Evolutionary conservation across 2,113 vertebrate genomes (phyloP).

Genomic region (Gallinago paraguaiae): DNA sequence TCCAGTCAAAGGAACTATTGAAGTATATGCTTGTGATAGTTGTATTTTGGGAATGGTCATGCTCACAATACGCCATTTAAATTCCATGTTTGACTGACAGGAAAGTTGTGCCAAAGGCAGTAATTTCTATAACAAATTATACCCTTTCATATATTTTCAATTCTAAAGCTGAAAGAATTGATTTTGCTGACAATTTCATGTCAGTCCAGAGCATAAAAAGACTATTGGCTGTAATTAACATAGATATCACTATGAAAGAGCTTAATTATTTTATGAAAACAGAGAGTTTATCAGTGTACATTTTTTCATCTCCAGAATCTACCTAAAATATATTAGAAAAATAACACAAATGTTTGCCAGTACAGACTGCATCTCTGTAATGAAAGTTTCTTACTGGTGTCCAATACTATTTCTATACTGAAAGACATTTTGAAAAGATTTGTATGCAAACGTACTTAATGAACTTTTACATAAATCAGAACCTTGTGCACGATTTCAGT

Average conservation of each 20-base stretch:
- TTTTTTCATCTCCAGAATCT: background rate
- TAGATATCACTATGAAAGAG: background rate
- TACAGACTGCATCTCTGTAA: background rate
- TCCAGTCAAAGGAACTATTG: background rate
- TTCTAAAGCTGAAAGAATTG: background rate
- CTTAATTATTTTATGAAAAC: background rate
- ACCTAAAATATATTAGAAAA: background rate
- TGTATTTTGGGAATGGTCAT: background rate
- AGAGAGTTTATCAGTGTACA: background rate
- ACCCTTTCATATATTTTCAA: background rate
- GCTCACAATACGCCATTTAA: background rate
- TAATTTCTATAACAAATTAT: background rate
- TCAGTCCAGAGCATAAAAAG: background rate
- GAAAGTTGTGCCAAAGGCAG: background rate
- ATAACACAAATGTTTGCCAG: background rate
- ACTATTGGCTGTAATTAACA: background rate
- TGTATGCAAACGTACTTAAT: background rate
- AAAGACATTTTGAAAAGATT: background rate
- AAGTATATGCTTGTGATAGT: background rate
- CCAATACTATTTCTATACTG: background rate
- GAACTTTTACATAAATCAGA: background rate
- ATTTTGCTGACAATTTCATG: background rate
- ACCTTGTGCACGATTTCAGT: background rate
- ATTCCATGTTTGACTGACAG: background rate
- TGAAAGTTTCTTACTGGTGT: background rate